Evolutionary conservation across 2,888 invertebrate genomes (phyloP), one percentile per base, ranked within the genome.

Genomic region (Macrophya annulata): DNA sequence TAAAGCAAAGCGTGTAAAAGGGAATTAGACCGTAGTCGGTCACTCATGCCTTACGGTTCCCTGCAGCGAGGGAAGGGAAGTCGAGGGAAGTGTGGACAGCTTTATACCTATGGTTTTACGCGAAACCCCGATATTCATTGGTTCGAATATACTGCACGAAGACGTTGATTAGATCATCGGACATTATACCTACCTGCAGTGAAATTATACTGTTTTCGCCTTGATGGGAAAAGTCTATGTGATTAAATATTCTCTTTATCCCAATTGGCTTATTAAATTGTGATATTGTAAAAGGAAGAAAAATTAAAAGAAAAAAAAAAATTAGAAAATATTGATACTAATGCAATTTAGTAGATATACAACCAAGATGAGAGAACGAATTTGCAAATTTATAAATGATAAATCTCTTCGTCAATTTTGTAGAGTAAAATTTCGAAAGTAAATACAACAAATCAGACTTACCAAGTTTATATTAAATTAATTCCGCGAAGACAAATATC

Each of bases 1-100:
- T 71, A 81, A 43, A 81, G 81, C 62, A 55, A 59, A 89, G 89
- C 89, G 90, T 89, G 90, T 91, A 90, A 89, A 91, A 91, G 92
- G 91, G 91, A 92, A 93, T 92, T 93, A 92, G 92, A 93, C 91
- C 92, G 90, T 91, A 91, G 91, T 91, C 91, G 90, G 90, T 90
- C 90, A 92, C 91, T 92, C 91, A 92, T 91, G 90, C 88, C 89
- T 86, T 88, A 88, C 88, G 68, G 55, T 37, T 77, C 45, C 45
- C 74, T 45, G 21, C 21, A 45, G 21, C 45, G 21, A 68, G 68
- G 90, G 89, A 89, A 68, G 68, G 90, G 89, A 89, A 86, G 89
- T 87, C 1, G 65, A 17, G 17, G 12, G 17, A 15, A 72, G 81
- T 15, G 9, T 17, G 17, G 45, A 76, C 21, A 62, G 62, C 48